These are phyloP conservation scores for Speoplatyrhinus poulsoni DNA, from an alignment of 2,113 vertebrate species.

Conservation along the genomic window DNA sequence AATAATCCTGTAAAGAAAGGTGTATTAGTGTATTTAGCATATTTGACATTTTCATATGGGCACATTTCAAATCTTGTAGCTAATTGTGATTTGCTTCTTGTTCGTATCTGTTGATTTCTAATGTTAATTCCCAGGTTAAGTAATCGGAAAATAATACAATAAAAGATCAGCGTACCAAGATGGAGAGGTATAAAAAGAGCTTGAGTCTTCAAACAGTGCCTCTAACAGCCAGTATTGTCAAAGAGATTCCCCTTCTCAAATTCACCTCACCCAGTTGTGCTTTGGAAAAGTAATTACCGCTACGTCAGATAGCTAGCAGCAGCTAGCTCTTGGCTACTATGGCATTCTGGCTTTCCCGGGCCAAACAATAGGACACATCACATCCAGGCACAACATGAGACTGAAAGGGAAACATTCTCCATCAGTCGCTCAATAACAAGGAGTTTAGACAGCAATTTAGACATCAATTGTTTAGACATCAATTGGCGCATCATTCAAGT, in stretches of 20 bases:
- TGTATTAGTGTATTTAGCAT: too few species aligned
- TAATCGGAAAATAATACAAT: neutral
- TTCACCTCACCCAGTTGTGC: slow-evolving; percentile 17
- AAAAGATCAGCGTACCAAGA: slow-evolving; percentile 21
- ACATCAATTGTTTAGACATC: slow-evolving; percentile 7
- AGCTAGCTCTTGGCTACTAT: slow-evolving; percentile 39
- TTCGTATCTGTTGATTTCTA: neutral
- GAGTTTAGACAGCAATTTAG: slow-evolving; percentile 15
- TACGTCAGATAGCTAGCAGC: slow-evolving; percentile 46
- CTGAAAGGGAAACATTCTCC: slow-evolving; percentile 41
- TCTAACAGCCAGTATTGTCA: slow-evolving; percentile 64
- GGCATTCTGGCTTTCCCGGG: slow-evolving; percentile 40
- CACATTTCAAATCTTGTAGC: too few species aligned
- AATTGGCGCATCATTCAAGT: slow-evolving; percentile 45
- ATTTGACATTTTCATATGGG: too few species aligned
- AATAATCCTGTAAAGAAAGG: too few species aligned
- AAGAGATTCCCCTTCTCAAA: slow-evolving; percentile 31
- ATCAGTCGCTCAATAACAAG: slow-evolving; percentile 30
- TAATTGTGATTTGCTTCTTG: neutral
- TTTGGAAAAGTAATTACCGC: slow-evolving; percentile 67
- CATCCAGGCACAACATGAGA: slow-evolving; percentile 23
- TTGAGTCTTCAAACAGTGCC: slow-evolving; percentile 25
- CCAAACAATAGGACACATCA: slow-evolving; percentile 52
- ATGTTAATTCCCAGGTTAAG: neutral
- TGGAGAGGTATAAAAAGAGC: slow-evolving; percentile 14